Evolutionary conservation across 1,140 invertebrate genomes (phyloP).

Genomic region (Coelopa frigida): DNA sequence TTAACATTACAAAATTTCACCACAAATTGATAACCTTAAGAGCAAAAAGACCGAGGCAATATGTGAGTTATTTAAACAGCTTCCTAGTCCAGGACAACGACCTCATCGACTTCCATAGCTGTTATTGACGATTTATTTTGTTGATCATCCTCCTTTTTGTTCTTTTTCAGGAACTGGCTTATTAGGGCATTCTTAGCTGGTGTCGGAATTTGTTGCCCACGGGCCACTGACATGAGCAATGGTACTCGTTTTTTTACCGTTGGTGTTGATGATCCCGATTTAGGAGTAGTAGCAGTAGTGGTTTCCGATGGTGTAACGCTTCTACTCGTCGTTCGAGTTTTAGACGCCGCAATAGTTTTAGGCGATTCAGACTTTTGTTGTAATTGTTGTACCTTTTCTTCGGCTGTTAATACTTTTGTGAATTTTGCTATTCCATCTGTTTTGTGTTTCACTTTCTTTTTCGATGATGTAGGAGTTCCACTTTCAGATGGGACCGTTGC

Average conservation of each 20-base stretch:
- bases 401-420: constrained; percentile 13
- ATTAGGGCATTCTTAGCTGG: constrained; percentile 45
- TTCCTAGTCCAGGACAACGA: constrained; percentile 14
- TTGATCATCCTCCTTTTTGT: background rate
- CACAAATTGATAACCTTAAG: no score
- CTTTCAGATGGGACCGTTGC: background rate
- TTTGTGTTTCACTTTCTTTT: constrained; percentile 1
- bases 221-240: constrained; percentile 34
- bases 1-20: no score
- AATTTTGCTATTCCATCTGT: constrained; percentile 14
- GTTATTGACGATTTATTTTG: background rate
- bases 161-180: constrained; percentile 52
- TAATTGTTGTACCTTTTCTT: constrained; percentile 1
- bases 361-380: background rate
- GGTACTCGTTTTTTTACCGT: constrained; percentile 46
- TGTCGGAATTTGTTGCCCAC: constrained; percentile 29
- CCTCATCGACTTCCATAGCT: constrained; percentile 3
- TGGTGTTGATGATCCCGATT: constrained; percentile 15
- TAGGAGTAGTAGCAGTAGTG: constrained; percentile 13
- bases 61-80: no score
- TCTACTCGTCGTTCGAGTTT: background rate
- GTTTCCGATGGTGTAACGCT: background rate
- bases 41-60: no score
- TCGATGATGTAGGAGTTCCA: background rate
- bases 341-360: no score